Evolutionary conservation across 2,888 invertebrate species (phyloP), one percentile per base, ranked within the genome.

Genomic region (Cryptus viduatorius): DNA sequence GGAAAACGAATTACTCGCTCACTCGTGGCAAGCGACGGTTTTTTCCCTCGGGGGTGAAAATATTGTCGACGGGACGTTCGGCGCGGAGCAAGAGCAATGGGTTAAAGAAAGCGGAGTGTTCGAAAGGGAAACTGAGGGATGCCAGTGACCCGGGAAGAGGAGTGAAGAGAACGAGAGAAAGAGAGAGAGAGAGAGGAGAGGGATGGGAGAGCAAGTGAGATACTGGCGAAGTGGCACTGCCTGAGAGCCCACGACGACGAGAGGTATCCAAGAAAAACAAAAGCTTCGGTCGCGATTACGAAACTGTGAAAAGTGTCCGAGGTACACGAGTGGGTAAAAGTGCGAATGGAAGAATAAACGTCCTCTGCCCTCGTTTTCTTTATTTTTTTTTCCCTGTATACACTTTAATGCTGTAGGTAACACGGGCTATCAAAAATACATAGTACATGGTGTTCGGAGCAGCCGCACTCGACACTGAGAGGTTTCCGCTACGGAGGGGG

Each of bases 1-100:
- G 79, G 67, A 86, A 84, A 87, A 84, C 85, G 85, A 87, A 87
- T 87, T 86, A 84, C 79, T 69, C 79, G 65, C 44, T 65, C 76
- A 56, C 76, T 56, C 10, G 24, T 24, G 77, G 42, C 46, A 19
- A 59, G 73, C 37, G 64, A 75, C 64, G 75, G 31, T 72, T 72
- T 29, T 59, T 24, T 44, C 46, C 37, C 44, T 37, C 44, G 31
- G 16, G 44, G 53, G 83, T 14, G 31, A 44, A 68, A 77, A 68
- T 64, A 79, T 79, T 64, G 14, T 19, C 24, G 37, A 59, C 46
- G 72, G 44, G 50, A 67, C 46, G 68, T 59, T 24, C 46, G 75
- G 48, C 48, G 29, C 14, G 56, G 61, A 61, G 46, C 48, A 42
- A 48, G 42, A 61, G 61, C 5, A 65, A 67, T 24, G 76, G 76